phyloP scores from a whole-genome alignment of 1,140 invertebrate species.

The Pseudobourletiella spinata region DNA sequence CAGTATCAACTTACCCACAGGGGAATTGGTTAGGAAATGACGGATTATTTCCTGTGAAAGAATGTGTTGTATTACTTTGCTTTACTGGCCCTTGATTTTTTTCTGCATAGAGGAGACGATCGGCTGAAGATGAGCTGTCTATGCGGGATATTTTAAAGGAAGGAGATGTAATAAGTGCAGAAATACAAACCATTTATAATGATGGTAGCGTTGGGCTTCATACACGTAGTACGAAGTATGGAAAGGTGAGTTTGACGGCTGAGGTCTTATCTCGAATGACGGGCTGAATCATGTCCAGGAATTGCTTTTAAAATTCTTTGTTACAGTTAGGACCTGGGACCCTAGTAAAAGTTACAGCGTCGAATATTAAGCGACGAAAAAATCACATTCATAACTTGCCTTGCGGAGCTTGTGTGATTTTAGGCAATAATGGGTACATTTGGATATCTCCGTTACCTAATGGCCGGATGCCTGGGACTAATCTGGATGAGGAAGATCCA shows the following conservation, averaged over 20 bases:
- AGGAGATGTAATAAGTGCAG: conserved; percentile 94
- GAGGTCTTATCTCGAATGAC: too few relatives aligned
- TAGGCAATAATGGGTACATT: conserved; percentile 94
- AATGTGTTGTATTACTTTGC: not conserved
- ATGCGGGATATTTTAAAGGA: conserved; percentile 93
- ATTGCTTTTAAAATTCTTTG: too few relatives aligned
- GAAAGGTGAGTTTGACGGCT: conserved; percentile 60
- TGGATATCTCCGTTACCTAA: conserved; percentile 72
- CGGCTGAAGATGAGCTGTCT: conserved; percentile 92
- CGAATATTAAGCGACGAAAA: conserved; percentile 86
- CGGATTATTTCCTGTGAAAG: too few relatives aligned
- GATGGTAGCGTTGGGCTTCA: conserved; percentile 90
- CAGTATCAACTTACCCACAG: conserved; percentile 93
- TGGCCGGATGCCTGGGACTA: conserved; percentile 37
- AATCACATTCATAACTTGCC: conserved; percentile 92
- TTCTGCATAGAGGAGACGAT: conserved; percentile 66
- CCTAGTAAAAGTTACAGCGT: conserved; percentile 82
- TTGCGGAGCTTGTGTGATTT: conserved; percentile 80
- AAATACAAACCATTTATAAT: conserved; percentile 85
- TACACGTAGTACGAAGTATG: conserved; percentile 93
- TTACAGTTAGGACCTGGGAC: conserved; percentile 69
- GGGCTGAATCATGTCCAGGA: too few relatives aligned
- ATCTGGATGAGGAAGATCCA: conserved; percentile 50
- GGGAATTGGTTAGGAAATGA: conserved; percentile 91
- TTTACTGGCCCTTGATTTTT: not conserved